Evolutionary conservation across 2,113 vertebrate genomes (phyloP).

Genomic region (Clarias macrocephalus): DNA sequence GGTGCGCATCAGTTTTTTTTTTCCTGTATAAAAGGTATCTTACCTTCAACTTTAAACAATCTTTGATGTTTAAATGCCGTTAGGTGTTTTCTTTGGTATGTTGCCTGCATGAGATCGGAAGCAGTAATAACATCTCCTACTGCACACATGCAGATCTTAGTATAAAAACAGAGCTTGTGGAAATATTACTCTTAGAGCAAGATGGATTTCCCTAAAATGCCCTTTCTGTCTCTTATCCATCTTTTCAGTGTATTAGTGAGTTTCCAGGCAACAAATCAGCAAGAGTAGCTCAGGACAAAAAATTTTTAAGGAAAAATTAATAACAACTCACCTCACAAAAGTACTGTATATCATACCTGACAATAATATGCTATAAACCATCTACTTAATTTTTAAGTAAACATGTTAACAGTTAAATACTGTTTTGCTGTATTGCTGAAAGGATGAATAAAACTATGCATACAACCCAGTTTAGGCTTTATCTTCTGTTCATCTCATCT

Average conservation of each 20-base stretch:
- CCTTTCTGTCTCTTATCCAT: not conserved
- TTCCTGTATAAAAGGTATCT: conserved; percentile 29
- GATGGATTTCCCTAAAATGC: not conserved
- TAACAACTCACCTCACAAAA: not conserved
- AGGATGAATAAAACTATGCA: not conserved
- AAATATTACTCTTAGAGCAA: conserved; percentile 34
- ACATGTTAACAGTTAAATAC: not conserved
- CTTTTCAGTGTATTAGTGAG: not conserved
- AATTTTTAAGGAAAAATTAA: not conserved
- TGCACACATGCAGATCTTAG: not conserved
- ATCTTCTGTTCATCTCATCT: too few relatives aligned
- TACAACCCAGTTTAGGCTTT: too few relatives aligned
- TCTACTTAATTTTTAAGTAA: not conserved
- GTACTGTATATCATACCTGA: not conserved
- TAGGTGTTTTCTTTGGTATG: conserved; percentile 33
- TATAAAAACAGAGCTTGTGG: conserved; percentile 20
- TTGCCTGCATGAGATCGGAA: conserved; percentile 27
- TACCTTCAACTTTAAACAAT: too few relatives aligned
- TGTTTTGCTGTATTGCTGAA: too few relatives aligned
- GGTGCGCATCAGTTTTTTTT: not conserved
- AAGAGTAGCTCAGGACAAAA: not conserved
- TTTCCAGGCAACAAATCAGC: not conserved
- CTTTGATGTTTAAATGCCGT: conserved; percentile 4
- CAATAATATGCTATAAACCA: not conserved
- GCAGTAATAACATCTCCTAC: not conserved